Evolutionary conservation across 2,113 vertebrate genomes (phyloP).

Genomic region (Mesembrinibis cayennensis): DNA sequence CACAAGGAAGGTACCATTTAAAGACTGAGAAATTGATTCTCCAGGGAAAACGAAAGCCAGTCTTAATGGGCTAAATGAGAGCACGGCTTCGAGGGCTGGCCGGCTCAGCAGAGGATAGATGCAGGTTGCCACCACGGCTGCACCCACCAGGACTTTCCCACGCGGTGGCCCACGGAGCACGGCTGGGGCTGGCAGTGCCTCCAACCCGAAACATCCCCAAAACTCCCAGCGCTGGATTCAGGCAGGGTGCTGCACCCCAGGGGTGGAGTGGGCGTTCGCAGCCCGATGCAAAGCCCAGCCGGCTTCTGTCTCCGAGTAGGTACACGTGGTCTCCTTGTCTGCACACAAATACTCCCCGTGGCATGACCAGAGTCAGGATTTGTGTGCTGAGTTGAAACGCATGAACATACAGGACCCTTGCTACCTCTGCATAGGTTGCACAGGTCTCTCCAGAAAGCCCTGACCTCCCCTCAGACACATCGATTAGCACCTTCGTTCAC

Average conservation of each 20-base stretch:
- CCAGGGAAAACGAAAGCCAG: neutral
- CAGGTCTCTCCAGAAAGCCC: neutral
- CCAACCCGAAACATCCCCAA: neutral
- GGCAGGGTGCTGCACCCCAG: neutral
- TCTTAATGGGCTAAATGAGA: neutral
- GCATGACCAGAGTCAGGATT: neutral
- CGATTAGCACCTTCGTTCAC: neutral
- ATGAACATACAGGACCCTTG: neutral
- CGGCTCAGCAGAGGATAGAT: neutral
- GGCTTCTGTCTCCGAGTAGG: neutral
- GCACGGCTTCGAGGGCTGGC: neutral
- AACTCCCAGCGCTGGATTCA: neutral
- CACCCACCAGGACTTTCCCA: neutral
- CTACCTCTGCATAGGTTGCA: neutral
- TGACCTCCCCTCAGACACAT: neutral
- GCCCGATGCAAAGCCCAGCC: neutral
- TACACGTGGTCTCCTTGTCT: rapidly evolving
- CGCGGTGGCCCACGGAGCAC: neutral
- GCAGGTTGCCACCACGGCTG: neutral
- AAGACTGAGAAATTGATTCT: constrained; percentile 41
- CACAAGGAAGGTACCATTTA: constrained; percentile 32
- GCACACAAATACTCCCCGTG: rapidly evolving
- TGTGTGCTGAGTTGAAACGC: rapidly evolving
- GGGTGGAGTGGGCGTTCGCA: rapidly evolving
- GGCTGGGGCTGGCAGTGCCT: neutral